Evolutionary conservation across 2,797 vertebrate genomes (phyloP).

Genomic region (Gambusia yucatana): DNA sequence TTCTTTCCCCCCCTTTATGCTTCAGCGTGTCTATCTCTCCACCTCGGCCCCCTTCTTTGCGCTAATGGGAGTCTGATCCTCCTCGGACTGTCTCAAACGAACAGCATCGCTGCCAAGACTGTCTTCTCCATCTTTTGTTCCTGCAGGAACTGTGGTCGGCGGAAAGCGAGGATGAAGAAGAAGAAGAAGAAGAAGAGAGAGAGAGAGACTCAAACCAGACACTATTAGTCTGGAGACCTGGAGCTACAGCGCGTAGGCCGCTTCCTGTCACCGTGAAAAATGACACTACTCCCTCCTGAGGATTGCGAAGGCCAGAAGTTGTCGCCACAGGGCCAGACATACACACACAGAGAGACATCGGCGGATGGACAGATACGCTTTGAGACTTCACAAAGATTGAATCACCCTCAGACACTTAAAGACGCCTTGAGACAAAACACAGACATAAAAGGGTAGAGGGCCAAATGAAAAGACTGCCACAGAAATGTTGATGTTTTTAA

Average conservation of each 20-base stretch:
- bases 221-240: conserved; percentile 78
- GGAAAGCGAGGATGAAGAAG: conserved; percentile 35
- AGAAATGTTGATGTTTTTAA: conserved; percentile 22
- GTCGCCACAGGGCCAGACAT: conserved; percentile 47
- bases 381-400: conserved; percentile 42
- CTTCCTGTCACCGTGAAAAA: conserved; percentile 83
- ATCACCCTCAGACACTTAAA: conserved; percentile 39
- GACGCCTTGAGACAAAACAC: conserved; percentile 41
- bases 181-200: conserved; percentile 2
- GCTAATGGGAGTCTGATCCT: conserved; percentile 44
- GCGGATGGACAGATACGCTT: conserved; percentile 14
- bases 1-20: not conserved
- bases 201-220: conserved; percentile 63
- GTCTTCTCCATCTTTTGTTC: conserved; percentile 45
- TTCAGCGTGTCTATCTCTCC: conserved; percentile 39
- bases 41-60: conserved; percentile 20
- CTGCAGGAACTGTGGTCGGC: conserved; percentile 40
- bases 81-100: conserved; percentile 29
- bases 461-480: conserved; percentile 12
- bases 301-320: conserved; percentile 72
- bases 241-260: conserved; percentile 73
- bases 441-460: conserved; percentile 37
- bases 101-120: conserved; percentile 43
- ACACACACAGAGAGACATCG: conserved; percentile 24
- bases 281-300: conserved; percentile 73